A percentile compares a stretch with the other conserved stretches of the same genome.
Evolutionary conservation across 2,888 invertebrate species (phyloP).

Genomic region (Asteroscopus sphinx): DNA sequence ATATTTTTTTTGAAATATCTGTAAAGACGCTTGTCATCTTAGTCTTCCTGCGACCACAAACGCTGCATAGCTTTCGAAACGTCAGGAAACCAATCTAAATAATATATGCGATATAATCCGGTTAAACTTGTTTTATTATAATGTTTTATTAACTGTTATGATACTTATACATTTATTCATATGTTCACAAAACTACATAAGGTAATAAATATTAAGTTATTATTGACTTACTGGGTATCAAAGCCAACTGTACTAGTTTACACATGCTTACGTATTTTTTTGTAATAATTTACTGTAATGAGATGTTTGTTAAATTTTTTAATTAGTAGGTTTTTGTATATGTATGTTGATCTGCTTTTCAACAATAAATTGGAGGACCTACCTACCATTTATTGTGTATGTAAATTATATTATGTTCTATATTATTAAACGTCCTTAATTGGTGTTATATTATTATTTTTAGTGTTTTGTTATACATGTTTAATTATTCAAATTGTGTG

Average conservation of each 20-base stretch:
- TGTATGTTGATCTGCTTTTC: slow-evolving; percentile 53
- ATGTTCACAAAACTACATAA: background rate
- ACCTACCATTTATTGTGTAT: slow-evolving; percentile 30
- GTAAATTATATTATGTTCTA: slow-evolving; percentile 35
- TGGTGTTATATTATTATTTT: slow-evolving; percentile 45
- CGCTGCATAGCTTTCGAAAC: too few species aligned
- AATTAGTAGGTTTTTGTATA: slow-evolving; percentile 30
- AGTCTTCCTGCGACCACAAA: too few species aligned
- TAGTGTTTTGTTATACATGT: slow-evolving; percentile 39
- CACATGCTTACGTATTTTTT: slow-evolving; percentile 46
- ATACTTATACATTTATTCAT: background rate
- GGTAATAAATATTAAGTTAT: slow-evolving; percentile 11
- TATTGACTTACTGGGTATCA: slow-evolving; percentile 21
- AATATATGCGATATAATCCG: too few species aligned
- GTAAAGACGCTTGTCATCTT: too few species aligned
- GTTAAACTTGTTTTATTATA: too few species aligned
- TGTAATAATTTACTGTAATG: slow-evolving; percentile 27
- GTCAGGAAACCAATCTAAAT: too few species aligned
- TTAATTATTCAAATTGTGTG: slow-evolving; percentile 41
- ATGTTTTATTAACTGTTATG: background rate
- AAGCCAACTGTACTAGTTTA: slow-evolving; percentile 47
- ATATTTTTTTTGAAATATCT: too few species aligned
- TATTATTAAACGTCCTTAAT: slow-evolving; percentile 24
- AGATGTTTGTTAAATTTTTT: slow-evolving; percentile 30
- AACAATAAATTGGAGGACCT: slow-evolving; percentile 29